Conservation (phyloP, 1,140 invertebrate genomes). For the Sycobia sp. region DNA sequence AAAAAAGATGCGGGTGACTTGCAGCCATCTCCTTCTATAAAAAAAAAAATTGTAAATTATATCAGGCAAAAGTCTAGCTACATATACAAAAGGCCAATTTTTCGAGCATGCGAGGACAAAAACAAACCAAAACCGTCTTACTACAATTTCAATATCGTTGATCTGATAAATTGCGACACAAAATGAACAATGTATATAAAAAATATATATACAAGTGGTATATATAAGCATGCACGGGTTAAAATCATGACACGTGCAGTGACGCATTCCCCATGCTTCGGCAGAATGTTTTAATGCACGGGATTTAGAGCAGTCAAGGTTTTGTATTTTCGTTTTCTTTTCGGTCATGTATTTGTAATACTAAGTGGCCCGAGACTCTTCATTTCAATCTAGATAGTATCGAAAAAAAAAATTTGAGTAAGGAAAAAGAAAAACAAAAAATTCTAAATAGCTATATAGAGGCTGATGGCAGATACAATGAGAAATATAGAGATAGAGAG, state of each 20-base stretch:
- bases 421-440: conserved; percentile 18
- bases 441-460: conserved; percentile 20
- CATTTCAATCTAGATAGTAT: conserved; percentile 8
- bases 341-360: conserved; percentile 9
- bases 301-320: conserved; percentile 16
- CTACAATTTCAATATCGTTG: conserved; percentile 38
- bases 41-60: conserved; percentile 26
- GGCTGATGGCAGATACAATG: conserved; percentile 29
- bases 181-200: conserved; percentile 20
- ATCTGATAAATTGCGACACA: conserved; percentile 5
- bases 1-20: conserved; percentile 6
- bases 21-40: conserved; percentile 14
- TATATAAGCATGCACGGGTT: conserved; percentile 44
- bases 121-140: conserved; percentile 43
- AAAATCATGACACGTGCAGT: conserved; percentile 46
- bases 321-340: conserved; percentile 30
- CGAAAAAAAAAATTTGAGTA: conserved; percentile 22
- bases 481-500: conserved; percentile 30
- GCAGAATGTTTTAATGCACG: conserved; percentile 31
- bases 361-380: conserved; percentile 4
- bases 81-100: conserved; percentile 32
- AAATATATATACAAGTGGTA: conserved; percentile 23
- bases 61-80: conserved; percentile 10
- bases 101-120: conserved; percentile 41
- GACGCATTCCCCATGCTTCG: conserved; percentile 47